A percentile compares a stretch with the other conserved stretches of the same genome.
phyloP scores from a whole-genome alignment of 1,140 invertebrate species.

The Brachionus calyciflorus region DNA sequence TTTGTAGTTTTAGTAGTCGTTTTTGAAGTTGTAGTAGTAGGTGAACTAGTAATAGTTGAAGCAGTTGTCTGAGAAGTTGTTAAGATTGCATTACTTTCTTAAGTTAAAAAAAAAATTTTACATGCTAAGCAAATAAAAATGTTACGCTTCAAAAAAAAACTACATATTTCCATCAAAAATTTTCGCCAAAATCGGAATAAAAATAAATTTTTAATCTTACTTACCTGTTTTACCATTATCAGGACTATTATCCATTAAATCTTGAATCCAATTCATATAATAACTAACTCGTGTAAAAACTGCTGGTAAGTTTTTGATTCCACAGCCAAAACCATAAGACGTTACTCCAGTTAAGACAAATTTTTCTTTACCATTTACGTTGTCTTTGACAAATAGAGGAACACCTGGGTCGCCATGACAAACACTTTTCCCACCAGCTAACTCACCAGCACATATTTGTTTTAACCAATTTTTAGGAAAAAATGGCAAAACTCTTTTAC shows the following conservation, averaged over 20 bases:
- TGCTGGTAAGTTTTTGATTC: not conserved
- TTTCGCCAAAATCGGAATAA: too few species aligned
- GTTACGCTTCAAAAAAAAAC: too few species aligned
- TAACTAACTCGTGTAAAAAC: constrained; percentile 8
- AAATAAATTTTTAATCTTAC: not conserved
- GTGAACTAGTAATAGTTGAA: too few species aligned
- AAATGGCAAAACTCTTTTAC: not conserved
- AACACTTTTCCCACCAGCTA: not conserved
- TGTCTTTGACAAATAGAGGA: constrained; percentile 5
- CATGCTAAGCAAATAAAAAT: too few species aligned
- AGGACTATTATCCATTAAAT: not conserved
- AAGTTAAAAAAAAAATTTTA: too few species aligned
- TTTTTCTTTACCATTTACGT: not conserved
- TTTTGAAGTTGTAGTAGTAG: too few species aligned
- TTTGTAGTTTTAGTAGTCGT: too few species aligned
- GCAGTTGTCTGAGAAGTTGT: too few species aligned
- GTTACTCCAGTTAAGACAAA: constrained; percentile 8
- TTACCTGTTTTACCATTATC: too few species aligned
- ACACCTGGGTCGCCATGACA: constrained; percentile 32
- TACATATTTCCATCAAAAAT: too few species aligned
- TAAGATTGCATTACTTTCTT: too few species aligned
- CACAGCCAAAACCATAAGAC: constrained; percentile 29
- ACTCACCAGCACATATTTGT: too few species aligned
- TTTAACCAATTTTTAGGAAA: not conserved
- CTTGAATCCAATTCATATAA: constrained; percentile 11